Evolutionary conservation across 2,797 vertebrate genomes (phyloP), one percentile per base, ranked within the genome.

Genomic region (Lycodopsis pacificus): DNA sequence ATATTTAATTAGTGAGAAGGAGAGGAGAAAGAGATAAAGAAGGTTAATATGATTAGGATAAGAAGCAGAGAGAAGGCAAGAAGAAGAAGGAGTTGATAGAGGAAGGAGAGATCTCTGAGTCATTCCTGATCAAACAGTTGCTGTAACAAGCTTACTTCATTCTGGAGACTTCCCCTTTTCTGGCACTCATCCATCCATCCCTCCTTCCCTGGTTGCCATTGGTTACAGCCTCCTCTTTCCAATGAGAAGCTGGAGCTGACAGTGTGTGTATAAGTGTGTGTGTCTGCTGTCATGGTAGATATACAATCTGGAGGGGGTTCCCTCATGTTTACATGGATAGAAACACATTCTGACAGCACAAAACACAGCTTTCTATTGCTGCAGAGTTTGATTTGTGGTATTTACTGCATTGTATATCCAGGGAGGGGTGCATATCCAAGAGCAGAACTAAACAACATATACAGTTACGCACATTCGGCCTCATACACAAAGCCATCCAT

Each of bases 181-280:
- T 79, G 74, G 61, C 72, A 15, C 54, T 57, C 19, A 1, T 80
- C 71, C n/a, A 62, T 42, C 34, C 76, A 59, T 72, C 66, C 59
- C 13, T 59, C 53, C 56, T 46, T 71, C 11, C 3, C 27, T 17
- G 19, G 73, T 80, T 73, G 36, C 61, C 48, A 32, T 34, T 63
- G 68, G 76, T 77, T 79, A 89, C 85, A 57, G 71, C 65, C 64
- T 79, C 42, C 66, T 25, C 25, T 36, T 63, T 48, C 25, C 54
- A 66, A 11, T 27, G 38, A 61, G 57, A 74, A 36, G 53, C 73
- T 62, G n/a, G 25, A 22, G 48, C 63, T 65, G 66, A 59, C 64
- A 36, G 22, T 69, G 46, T 69, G 9, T 49, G 2, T 5, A 36
- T 36, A 36, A 36, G 3, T 15, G 4, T 17, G 42, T 67, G 25